Evolutionary conservation across 2,113 vertebrate genomes (phyloP), one percentile per base, ranked within the genome.

Genomic region (Pimephales promelas): DNA sequence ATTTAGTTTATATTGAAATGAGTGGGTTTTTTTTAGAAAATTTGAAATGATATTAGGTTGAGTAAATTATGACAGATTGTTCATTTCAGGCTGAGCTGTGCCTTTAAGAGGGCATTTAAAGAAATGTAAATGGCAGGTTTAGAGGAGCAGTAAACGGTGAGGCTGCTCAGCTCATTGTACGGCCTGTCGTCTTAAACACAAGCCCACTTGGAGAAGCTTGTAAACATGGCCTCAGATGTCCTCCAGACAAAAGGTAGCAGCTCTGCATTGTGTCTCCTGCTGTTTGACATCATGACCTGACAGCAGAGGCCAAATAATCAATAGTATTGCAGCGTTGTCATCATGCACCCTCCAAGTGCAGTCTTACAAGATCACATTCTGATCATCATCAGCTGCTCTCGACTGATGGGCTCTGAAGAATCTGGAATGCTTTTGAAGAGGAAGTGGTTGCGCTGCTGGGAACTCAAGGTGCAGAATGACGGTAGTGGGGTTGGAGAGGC

Each of bases 371-470:
- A 81, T 81, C 45, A 54, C 86, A 77, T 74, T 80, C 59, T 4
- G 31, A 81, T 71, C 36, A 47, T 66, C 83, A 76, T 16, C 72
- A 40, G 81, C 16, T 82, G 61, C 85, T 81, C 76, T 86, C 68
- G 13, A n/a, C n/a, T n/a, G n/a, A n/a, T n/a, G n/a, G n/a, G n/a
- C n/a, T 40, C 20, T n/a, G 36, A 83, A 36, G 64, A 20, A 61
- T 83, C 85, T 57, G 52, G 61, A 81, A 83, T 70, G 82, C 66
- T 84, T 79, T 81, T 84, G 82, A 81, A 40, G 78, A 64, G 75
- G 73, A 88, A 83, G 84, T 73, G 83, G 31, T 79, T 74, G n/a
- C n/a, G 22, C 73, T 56, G 87, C 61, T 49, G 62, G 83, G 72
- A 89, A 83, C 49, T 85, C 78, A 36, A 70, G 78, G 79, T 28